phyloP scores from a whole-genome alignment of 92 coral and sea anemone genomes.

The Muricea muricata region DNA sequence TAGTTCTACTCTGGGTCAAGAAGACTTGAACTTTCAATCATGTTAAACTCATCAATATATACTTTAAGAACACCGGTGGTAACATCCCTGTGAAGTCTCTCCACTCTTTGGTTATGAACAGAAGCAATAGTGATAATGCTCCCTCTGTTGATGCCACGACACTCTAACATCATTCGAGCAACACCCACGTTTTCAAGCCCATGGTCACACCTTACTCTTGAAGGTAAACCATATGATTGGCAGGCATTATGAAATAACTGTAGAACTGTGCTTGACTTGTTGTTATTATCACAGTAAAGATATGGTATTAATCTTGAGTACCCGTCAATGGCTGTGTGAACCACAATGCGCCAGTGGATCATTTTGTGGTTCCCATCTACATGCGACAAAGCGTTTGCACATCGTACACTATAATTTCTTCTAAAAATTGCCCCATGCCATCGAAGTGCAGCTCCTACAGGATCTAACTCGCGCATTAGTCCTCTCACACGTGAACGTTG shows the following conservation, averaged over 20 bases:
- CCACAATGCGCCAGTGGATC: slow-evolving; percentile 43
- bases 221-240: slow-evolving; percentile 40
- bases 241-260: slow-evolving; percentile 45
- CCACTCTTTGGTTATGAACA: slow-evolving; percentile 47
- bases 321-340: slow-evolving; percentile 44
- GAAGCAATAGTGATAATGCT: slow-evolving; percentile 45
- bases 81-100: slow-evolving; percentile 53
- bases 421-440: slow-evolving; percentile 53
- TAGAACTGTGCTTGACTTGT: slow-evolving; percentile 40
- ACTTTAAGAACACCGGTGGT: slow-evolving; percentile 44
- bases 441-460: slow-evolving; percentile 54
- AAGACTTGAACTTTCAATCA: slow-evolving; percentile 50
- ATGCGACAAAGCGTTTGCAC: slow-evolving; percentile 55
- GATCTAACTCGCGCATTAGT: slow-evolving; percentile 44
- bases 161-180: slow-evolving; percentile 46
- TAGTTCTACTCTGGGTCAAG: slow-evolving; percentile 42
- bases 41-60: slow-evolving; percentile 28
- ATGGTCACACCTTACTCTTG: slow-evolving; percentile 50
- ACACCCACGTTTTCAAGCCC: slow-evolving; percentile 54
- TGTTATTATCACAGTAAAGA: slow-evolving; percentile 39
- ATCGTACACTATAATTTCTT: slow-evolving; percentile 44
- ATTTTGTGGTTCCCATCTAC: slow-evolving; percentile 48
- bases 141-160: slow-evolving; percentile 40
- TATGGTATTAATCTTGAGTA: slow-evolving; percentile 39
- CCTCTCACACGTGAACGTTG: slow-evolving; percentile 56